Evolutionary conservation across 2,113 vertebrate species (phyloP), one percentile per base, ranked within the genome.

Genomic region (Tauraco erythrolophus): DNA sequence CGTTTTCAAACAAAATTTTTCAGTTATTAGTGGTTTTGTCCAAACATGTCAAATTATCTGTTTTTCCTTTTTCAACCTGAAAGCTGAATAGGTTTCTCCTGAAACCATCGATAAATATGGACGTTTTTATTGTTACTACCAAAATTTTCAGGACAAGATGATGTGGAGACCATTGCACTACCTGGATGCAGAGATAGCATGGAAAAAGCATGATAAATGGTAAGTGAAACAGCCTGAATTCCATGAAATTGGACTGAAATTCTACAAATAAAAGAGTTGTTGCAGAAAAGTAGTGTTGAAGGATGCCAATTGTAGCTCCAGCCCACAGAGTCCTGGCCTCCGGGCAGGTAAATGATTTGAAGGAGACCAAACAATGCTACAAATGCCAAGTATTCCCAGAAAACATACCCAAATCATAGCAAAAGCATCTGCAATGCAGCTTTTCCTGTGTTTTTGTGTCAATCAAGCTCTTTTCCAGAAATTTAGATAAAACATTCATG

Each of bases 381-480:
- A 14, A 91, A 87, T 76, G 84, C 92, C 89, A 96, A 93, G 31
- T 76, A 82, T 64, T 94, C 53, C 53, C 77, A 89, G 69, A 88
- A 92, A 91, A 87, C 35, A 81, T 43, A 91, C 89, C 11, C 25
- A 86, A 89, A 88, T 64, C 84, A 88, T 22, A 82, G 53, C 60
- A 71, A 75, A 88, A 75, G 64, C 84, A 94, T 96, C 89, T 95
- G 89, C 77, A 84, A 89, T 91, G 81, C 80, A 96, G 92, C 48
- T 93, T 93, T 62, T 72, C 51, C 61, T 85, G 48, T 68, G 46
- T 16, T 92, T 93, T 56, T 72, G 18, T 75, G 74, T 85, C 92
- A 88, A 6, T 92, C 70, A 82, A 85, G 57, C 57, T 94, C 2
- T 1, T 60, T 82, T 85, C 70, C 66, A 96, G 69, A 95, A 82